Evolutionary conservation across 1,140 invertebrate species (phyloP).

Genomic region (Metopolophium dirhodum): DNA sequence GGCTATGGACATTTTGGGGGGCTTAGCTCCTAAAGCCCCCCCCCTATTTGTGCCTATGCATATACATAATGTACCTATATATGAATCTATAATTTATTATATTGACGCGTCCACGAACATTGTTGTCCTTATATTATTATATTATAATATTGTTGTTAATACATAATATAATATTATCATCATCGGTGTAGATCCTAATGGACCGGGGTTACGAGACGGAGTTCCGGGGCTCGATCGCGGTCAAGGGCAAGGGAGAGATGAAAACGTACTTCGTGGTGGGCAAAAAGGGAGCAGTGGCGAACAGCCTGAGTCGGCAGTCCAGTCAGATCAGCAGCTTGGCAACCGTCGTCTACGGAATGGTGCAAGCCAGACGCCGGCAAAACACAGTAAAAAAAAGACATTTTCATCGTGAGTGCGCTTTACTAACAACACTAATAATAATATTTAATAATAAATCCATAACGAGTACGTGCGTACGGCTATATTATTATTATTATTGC

Average conservation of each 20-base stretch:
- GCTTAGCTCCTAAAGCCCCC: too few relatives aligned
- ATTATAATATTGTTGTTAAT: too few relatives aligned
- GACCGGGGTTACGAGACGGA: slow-evolving; percentile 75
- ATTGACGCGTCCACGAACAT: too few relatives aligned
- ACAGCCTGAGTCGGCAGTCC: slow-evolving; percentile 70
- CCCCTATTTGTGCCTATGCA: too few relatives aligned
- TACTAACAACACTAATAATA: slow-evolving; percentile 53
- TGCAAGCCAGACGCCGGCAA: slow-evolving; percentile 71
- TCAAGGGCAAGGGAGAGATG: slow-evolving; percentile 96
- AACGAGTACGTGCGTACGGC: not conserved
- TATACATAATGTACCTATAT: too few relatives aligned
- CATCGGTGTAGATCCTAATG: slow-evolving; percentile 70
- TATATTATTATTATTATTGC: not conserved
- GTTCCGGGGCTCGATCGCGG: slow-evolving; percentile 81
- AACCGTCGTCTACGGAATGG: slow-evolving; percentile 86
- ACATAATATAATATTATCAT: not conserved
- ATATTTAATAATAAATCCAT: not conserved
- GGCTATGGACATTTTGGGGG: too few relatives aligned
- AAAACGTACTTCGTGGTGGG: slow-evolving; percentile 89
- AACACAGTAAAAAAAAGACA: slow-evolving; percentile 61
- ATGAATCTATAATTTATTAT: too few relatives aligned
- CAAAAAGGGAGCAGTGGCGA: slow-evolving; percentile 66
- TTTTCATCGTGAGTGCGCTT: slow-evolving; percentile 58
- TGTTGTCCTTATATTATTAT: too few relatives aligned
- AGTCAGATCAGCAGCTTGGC: slow-evolving; percentile 80